Evolutionary conservation across 1,140 invertebrate genomes (phyloP).

Genomic region (Aphelinus atriplicis): DNA sequence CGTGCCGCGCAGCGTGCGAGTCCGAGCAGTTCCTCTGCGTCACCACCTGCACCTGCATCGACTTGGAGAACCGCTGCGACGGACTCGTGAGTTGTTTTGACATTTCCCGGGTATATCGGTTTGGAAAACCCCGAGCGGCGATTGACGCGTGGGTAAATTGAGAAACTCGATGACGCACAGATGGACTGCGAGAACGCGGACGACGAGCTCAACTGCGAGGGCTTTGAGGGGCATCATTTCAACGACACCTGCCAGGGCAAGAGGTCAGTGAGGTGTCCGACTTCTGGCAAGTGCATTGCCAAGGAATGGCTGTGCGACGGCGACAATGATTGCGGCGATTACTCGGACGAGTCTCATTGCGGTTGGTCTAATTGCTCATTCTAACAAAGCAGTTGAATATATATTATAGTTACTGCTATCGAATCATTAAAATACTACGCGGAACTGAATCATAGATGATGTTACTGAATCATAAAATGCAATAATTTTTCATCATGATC

Average conservation of each 20-base stretch:
- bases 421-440: neutral
- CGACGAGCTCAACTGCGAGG: constrained; percentile 74
- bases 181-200: constrained; percentile 74
- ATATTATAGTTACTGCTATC: no score
- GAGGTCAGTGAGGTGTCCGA: constrained; percentile 73
- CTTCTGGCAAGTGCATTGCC: constrained; percentile 78
- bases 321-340: constrained; percentile 84
- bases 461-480: neutral
- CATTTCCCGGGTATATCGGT: neutral
- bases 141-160: no score
- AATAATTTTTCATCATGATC: neutral
- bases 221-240: constrained; percentile 56
- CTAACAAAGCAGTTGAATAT: no score
- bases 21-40: constrained; percentile 67
- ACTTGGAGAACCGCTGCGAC: constrained; percentile 51
- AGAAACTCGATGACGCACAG: constrained; percentile 36
- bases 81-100: constrained; percentile 49
- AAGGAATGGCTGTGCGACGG: constrained; percentile 82
- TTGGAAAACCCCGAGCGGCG: no score
- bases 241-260: constrained; percentile 70
- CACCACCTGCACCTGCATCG: constrained; percentile 72
- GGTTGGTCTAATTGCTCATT: constrained; percentile 60
- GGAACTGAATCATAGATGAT: neutral
- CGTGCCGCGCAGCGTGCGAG: constrained; percentile 65
- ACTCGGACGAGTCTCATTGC: constrained; percentile 83